Evolutionary conservation across 1,140 invertebrate genomes (phyloP).

Genomic region (Lethocerus indicus): DNA sequence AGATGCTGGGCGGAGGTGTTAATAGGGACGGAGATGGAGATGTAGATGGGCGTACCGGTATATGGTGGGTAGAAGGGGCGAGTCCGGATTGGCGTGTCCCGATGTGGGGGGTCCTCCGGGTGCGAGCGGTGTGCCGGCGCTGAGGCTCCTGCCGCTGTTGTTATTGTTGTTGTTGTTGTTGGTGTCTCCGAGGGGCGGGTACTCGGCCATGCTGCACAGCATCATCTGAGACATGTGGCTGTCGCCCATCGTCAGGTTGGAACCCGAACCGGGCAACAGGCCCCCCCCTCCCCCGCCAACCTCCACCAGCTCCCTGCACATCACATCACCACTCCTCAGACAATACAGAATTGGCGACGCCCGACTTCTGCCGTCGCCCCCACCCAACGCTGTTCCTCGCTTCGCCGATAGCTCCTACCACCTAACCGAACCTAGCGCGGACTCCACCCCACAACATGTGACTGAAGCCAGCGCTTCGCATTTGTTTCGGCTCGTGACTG

Average conservation of each 20-base stretch:
- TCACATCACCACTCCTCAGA: background rate
- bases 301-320: background rate
- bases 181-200: conserved; percentile 8
- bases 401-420: no score
- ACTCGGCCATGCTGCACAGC: conserved; percentile 12
- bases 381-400: background rate
- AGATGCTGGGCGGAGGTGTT: no score
- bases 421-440: no score
- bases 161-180: conserved; percentile 13
- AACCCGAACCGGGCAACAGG: conserved; percentile 7
- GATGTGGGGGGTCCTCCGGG: conserved; percentile 11
- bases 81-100: no score
- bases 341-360: background rate
- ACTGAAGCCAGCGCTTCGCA: no score
- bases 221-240: conserved; percentile 18
- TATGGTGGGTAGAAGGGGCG: conserved; percentile 15
- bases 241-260: no score
- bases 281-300: conserved; percentile 1
- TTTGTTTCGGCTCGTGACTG: no score
- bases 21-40: no score
- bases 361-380: background rate
- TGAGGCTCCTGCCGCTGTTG: conserved; percentile 14
- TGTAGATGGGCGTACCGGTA: conserved; percentile 14
- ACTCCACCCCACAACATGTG: no score
- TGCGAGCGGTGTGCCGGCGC: no score